These are phyloP conservation scores for Burhinus bistriatus DNA, from an alignment of 2,113 vertebrate species.

Conservation along the genomic window DNA sequence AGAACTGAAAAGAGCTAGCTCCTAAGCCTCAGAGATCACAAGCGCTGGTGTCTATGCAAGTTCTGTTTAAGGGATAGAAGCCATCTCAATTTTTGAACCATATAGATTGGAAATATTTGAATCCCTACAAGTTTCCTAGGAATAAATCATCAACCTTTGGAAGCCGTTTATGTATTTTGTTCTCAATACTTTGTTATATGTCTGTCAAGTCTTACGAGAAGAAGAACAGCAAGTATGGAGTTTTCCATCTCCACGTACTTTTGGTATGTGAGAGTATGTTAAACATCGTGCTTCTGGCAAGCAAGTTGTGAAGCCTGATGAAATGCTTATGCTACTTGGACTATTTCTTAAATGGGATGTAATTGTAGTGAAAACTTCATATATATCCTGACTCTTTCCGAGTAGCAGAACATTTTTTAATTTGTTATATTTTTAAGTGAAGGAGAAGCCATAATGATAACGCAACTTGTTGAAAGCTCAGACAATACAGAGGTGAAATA, in stretches of 20 bases:
- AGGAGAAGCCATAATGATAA: background rate
- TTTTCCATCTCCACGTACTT: background rate
- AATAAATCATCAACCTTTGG: background rate
- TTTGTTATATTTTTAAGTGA: background rate
- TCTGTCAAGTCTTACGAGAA: background rate
- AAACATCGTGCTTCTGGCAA: background rate
- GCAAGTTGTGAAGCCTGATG: background rate
- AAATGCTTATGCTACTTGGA: accelerated
- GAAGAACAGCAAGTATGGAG: background rate
- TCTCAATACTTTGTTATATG: background rate
- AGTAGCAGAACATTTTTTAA: background rate
- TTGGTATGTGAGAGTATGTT: background rate
- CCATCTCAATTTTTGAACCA: background rate
- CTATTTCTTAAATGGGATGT: background rate
- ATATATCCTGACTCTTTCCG: background rate
- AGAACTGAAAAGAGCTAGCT: background rate
- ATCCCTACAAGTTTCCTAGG: background rate
- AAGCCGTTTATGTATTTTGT: background rate
- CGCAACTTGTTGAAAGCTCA: background rate
- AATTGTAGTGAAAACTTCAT: background rate
- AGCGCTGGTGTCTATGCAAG: background rate
- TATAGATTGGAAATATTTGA: background rate
- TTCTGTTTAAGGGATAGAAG: background rate
- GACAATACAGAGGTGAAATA: accelerated
- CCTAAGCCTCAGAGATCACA: background rate